phyloP scores from a whole-genome alignment of 30 jellyfish, hydroid and myxozoan genomes.

The Turritopsis rubra region DNA sequence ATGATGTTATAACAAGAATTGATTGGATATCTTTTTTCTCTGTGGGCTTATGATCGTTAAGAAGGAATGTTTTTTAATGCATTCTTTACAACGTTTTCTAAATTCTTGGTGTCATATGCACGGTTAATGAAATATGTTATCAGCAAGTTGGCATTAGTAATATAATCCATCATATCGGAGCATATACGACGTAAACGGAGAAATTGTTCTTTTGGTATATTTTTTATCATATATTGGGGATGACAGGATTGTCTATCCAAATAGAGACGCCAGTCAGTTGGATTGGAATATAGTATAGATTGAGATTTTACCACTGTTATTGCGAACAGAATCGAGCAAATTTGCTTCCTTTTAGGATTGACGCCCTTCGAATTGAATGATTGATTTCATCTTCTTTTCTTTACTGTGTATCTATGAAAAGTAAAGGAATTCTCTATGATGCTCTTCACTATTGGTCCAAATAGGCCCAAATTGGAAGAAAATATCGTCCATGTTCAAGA shows the following conservation, averaged over 20 bases:
- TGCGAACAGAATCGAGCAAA: background rate
- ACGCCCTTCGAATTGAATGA: background rate
- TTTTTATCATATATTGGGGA: background rate
- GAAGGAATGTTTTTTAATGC: no score
- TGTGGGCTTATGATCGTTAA: no score
- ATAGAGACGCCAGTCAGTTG: background rate
- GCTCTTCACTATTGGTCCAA: no score
- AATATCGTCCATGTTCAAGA: no score
- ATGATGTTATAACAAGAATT: no score
- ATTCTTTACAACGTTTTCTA: no score
- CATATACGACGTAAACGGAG: background rate
- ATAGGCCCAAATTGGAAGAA: no score
- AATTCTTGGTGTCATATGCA: no score
- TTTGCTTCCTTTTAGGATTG: background rate
- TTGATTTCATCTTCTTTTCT: no score
- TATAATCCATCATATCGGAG: background rate
- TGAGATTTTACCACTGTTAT: background rate
- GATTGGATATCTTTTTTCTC: no score
- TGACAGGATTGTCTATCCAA: background rate
- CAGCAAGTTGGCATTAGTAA: background rate
- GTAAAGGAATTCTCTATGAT: no score
- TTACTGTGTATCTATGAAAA: no score
- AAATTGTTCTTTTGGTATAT: background rate
- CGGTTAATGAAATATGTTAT: background rate
- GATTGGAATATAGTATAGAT: background rate